A percentile compares a stretch with the other conserved stretches of the same genome.
phyloP scores from a whole-genome alignment of 2,797 vertebrate genomes.

The Okamejei kenojei region DNA sequence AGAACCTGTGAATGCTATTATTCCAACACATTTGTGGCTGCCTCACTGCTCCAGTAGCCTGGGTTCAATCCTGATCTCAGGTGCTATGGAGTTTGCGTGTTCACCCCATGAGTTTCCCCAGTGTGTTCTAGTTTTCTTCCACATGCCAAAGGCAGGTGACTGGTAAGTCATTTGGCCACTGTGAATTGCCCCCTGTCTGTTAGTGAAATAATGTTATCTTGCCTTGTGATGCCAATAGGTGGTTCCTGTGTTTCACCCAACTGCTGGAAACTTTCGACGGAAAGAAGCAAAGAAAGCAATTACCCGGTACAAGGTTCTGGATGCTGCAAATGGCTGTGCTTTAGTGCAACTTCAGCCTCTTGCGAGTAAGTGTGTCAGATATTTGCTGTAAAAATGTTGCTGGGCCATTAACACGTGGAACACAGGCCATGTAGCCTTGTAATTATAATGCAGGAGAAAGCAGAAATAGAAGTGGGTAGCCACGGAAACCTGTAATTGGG shows the following conservation, averaged over 20 bases:
- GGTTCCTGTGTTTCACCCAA: conserved; percentile 50
- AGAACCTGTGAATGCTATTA: neutral
- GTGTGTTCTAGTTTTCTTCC: no score
- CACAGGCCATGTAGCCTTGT: neutral
- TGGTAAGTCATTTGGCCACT: no score
- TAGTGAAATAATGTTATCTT: neutral
- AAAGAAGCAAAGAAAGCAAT: conserved; percentile 55
- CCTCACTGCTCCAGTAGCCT: no score
- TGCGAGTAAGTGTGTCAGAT: conserved; percentile 49
- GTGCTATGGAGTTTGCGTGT: no score
- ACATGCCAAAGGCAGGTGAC: no score
- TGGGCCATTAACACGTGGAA: neutral
- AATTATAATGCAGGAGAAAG: neutral
- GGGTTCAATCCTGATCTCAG: no score
- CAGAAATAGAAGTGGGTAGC: neutral
- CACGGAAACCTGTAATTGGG: neutral
- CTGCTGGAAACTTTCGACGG: conserved; percentile 48
- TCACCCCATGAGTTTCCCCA: no score
- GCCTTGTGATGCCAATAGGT: conserved; percentile 46
- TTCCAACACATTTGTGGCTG: neutral
- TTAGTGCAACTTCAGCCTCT: conserved; percentile 61
- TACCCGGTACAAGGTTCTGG: conserved; percentile 54
- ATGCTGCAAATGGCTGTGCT: conserved; percentile 45
- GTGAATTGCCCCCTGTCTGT: no score
- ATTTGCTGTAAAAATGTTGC: neutral